A percentile compares a stretch with the other conserved stretches of the same genome.
These are phyloP conservation scores for Trididemnum miniatum DNA, from an alignment of 23 tunicate genomes.

Conservation along the genomic window DNA sequence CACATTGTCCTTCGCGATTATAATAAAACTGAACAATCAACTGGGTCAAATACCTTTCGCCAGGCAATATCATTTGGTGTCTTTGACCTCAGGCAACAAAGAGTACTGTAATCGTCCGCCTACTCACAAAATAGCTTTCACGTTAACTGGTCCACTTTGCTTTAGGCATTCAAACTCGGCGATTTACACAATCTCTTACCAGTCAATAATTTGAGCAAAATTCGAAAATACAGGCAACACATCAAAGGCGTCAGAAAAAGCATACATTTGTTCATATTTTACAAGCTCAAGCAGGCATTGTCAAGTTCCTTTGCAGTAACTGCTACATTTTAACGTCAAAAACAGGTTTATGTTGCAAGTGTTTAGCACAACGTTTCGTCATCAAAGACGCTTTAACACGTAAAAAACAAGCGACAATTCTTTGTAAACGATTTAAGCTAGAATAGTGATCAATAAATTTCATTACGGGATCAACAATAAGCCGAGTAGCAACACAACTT, in stretches of 20 bases:
- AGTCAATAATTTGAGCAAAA: neutral
- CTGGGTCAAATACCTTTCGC: neutral
- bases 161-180: neutral
- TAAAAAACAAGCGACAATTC: too few species aligned
- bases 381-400: too few species aligned
- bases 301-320: neutral
- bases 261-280: neutral
- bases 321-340: neutral
- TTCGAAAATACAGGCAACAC: neutral
- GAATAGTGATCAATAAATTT: too few species aligned
- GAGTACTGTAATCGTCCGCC: conserved; percentile 28
- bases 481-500: too few species aligned
- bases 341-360: neutral
- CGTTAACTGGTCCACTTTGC: neutral
- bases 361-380: too few species aligned
- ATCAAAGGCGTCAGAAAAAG: neutral
- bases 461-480: too few species aligned
- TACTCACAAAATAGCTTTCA: conserved; percentile 10
- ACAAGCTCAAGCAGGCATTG: conserved; percentile 1
- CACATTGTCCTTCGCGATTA: conserved; percentile 25
- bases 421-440: too few species aligned
- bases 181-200: neutral
- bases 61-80: conserved; percentile 33
- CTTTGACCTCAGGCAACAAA: neutral
- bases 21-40: neutral